phyloP scores from a whole-genome alignment of 92 coral and sea anemone genomes.

The Umimayanthus chanpuru region DNA sequence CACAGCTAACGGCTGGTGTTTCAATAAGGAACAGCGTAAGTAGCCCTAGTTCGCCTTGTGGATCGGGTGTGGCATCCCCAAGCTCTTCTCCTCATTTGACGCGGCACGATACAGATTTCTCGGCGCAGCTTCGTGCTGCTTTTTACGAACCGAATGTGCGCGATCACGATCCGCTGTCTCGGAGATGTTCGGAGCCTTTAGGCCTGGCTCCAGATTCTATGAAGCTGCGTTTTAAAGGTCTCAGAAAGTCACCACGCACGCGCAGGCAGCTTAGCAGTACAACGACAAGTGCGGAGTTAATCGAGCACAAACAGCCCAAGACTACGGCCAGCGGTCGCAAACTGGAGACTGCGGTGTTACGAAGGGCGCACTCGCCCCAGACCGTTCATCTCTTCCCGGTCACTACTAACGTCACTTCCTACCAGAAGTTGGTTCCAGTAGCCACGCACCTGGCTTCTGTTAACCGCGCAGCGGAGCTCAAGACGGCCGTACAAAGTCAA shows the following conservation, averaged over 20 bases:
- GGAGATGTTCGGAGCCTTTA: conserved; percentile 86
- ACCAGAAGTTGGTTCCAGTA: conserved; percentile 68
- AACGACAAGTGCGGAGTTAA: conserved; percentile 97
- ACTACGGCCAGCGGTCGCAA: conserved; percentile 81
- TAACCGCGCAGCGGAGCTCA: conserved; percentile 68
- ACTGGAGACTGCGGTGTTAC: conserved; percentile 87
- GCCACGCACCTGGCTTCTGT: conserved; percentile 69
- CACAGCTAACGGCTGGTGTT: conserved; percentile 54
- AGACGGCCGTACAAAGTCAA: conserved; percentile 63
- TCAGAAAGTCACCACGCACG: conserved; percentile 69
- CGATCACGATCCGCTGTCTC: conserved; percentile 52
- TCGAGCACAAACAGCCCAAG: conserved; percentile 85
- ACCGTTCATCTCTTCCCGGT: conserved; percentile 86
- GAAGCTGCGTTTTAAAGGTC: conserved; percentile 75
- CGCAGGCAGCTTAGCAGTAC: conserved; percentile 90
- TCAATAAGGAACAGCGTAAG: conserved; percentile 74
- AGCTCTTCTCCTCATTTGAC: conserved; percentile 78
- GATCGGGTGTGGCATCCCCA: conserved; percentile 78
- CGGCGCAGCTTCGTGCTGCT: conserved; percentile 81
- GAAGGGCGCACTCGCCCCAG: conserved; percentile 85
- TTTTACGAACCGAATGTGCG: conserved; percentile 81
- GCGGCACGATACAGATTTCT: conserved; percentile 77
- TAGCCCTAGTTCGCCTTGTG: conserved; percentile 78
- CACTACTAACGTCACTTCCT: conserved; percentile 64
- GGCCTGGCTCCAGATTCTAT: conserved; percentile 75